Conservation (phyloP, 2,113 vertebrate genomes). For the Salvelinus alpinus region DNA sequence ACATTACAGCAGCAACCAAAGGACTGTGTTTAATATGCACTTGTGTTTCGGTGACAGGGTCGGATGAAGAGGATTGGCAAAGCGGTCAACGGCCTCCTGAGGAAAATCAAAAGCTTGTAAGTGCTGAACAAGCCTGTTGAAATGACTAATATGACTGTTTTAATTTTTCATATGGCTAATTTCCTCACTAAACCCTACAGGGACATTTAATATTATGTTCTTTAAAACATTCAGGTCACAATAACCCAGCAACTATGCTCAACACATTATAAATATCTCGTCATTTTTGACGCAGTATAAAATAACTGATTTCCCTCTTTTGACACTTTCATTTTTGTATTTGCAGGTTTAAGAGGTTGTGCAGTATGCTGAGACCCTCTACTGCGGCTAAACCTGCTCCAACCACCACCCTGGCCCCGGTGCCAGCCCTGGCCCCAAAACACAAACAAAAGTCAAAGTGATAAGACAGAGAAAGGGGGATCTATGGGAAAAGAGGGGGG, state of each 20-base stretch:
- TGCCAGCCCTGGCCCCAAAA: conserved; percentile 51
- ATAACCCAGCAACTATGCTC: too few relatives aligned
- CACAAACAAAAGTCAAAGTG: conserved; percentile 75
- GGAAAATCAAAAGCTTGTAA: conserved; percentile 81
- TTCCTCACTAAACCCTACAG: background rate
- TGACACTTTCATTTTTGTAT: background rate
- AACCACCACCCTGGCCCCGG: background rate
- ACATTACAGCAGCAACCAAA: background rate
- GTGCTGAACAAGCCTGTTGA: conserved; percentile 35
- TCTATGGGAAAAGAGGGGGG: background rate
- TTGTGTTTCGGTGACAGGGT: conserved; percentile 63
- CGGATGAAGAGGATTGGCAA: conserved; percentile 80
- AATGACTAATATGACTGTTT: background rate
- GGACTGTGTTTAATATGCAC: background rate
- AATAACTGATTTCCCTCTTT: too few relatives aligned
- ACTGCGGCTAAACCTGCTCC: conserved; percentile 21
- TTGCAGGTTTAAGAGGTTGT: conserved; percentile 59
- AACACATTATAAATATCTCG: too few relatives aligned
- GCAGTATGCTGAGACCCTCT: conserved; percentile 43
- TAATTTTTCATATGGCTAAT: background rate
- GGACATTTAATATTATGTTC: too few relatives aligned
- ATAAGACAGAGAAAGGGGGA: conserved; percentile 16
- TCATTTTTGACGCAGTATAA: too few relatives aligned
- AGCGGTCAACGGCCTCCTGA: conserved; percentile 72
- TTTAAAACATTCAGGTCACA: too few relatives aligned